Percentiles rank a stretch among this genome's conserved stretches.
Evolutionary conservation across 2,888 invertebrate species (phyloP).

Genomic region (Tortricodes alternella): DNA sequence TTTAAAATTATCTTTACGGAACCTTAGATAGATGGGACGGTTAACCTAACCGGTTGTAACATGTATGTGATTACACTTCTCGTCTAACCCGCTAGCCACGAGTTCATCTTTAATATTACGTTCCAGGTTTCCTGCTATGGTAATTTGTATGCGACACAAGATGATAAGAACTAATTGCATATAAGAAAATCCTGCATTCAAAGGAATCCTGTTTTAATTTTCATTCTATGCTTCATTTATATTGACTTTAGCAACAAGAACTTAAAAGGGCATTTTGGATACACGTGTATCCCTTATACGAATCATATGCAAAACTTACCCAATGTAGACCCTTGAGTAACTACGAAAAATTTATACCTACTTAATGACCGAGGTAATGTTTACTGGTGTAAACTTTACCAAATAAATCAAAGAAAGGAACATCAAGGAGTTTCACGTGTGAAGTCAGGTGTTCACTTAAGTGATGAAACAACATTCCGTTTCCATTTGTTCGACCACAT

Average conservation of each 20-base stretch:
- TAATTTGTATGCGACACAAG: constrained; percentile 5
- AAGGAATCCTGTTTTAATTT: no score
- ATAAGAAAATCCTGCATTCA: no score
- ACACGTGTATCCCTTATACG: no score
- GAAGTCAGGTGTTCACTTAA: constrained; percentile 6
- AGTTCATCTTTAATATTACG: constrained; percentile 21
- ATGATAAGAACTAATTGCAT: constrained; percentile 21
- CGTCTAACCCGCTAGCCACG: constrained; percentile 9
- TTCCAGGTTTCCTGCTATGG: constrained; percentile 18
- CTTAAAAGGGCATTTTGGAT: no score
- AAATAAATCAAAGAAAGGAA: neutral
- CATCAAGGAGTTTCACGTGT: neutral
- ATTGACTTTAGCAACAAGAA: no score
- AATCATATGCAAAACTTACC: neutral
- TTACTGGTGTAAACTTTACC: neutral
- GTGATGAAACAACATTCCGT: neutral
- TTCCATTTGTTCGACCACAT: neutral
- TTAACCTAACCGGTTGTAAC: constrained; percentile 17
- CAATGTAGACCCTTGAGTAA: neutral
- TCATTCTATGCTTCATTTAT: no score
- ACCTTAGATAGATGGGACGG: constrained; percentile 5
- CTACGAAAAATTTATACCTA: neutral
- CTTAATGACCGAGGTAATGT: no score
- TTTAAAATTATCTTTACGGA: constrained; percentile 7
- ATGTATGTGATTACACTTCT: constrained; percentile 14